Evolutionary conservation across 2,113 vertebrate genomes (phyloP).

Genomic region (Patagioenas fasciata): DNA sequence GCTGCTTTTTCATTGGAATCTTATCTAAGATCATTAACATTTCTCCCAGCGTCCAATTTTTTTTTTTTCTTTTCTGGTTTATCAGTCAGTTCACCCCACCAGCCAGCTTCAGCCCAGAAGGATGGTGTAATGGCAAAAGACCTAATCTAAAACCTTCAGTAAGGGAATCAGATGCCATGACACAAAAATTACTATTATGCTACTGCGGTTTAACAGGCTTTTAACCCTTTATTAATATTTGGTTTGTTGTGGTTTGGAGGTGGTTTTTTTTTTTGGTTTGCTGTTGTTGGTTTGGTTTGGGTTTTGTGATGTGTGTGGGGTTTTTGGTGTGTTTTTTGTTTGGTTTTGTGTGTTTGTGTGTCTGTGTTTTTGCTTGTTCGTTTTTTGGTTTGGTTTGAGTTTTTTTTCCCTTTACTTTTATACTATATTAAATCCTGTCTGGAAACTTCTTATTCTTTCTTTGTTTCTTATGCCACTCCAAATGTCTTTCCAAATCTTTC

Average conservation of each 20-base stretch:
- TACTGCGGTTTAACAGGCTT: background rate
- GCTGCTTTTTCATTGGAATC: background rate
- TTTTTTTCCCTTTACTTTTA: background rate
- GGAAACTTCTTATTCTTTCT: background rate
- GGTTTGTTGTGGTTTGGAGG: no score
- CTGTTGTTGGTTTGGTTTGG: no score
- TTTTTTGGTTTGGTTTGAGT: no score
- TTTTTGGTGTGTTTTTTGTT: no score
- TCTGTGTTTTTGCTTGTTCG: no score
- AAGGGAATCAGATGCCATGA: background rate
- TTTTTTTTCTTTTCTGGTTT: background rate
- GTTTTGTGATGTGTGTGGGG: no score
- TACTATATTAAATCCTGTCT: background rate
- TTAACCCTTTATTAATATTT: background rate
- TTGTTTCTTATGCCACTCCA: background rate
- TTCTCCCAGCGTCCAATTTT: background rate
- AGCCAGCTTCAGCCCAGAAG: background rate
- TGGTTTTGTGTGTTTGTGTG: no score
- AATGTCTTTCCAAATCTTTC: conserved; percentile 18
- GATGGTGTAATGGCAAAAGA: background rate
- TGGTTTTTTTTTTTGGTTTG: no score
- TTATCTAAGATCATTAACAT: background rate
- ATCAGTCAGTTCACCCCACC: background rate
- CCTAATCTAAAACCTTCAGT: background rate
- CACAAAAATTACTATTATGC: background rate